Percentiles rank a stretch among this genome's conserved stretches.
These are phyloP conservation scores for Neodiprion fabricii DNA, from an alignment of 1,140 invertebrate genomes.

Conservation along the genomic window DNA sequence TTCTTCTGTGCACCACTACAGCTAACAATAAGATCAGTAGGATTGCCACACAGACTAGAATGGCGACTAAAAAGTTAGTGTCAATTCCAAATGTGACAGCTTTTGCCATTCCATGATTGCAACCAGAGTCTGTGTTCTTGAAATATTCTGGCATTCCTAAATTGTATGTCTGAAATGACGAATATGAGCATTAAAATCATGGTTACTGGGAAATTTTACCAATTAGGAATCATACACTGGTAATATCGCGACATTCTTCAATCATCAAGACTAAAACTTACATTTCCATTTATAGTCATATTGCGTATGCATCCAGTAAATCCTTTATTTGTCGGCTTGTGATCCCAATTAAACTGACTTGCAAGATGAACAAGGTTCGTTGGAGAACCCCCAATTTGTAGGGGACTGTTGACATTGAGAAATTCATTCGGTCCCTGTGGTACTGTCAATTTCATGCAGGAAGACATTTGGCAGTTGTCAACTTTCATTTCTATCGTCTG, in stretches of 20 bases:
- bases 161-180: conserved; percentile 71
- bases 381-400: conserved; percentile 85
- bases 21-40: conserved; percentile 83
- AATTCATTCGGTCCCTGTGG: conserved; percentile 77
- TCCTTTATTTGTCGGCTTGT: conserved; percentile 68
- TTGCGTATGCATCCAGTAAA: conserved; percentile 89
- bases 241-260: neutral
- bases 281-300: conserved; percentile 79
- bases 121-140: conserved; percentile 72
- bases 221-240: too few species aligned
- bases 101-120: conserved; percentile 71
- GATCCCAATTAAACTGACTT: conserved; percentile 67
- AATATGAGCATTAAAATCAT: conserved; percentile 15
- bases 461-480: conserved; percentile 75
- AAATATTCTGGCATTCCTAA: conserved; percentile 74
- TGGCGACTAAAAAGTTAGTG: conserved; percentile 83
- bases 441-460: conserved; percentile 73
- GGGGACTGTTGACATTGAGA: conserved; percentile 86
- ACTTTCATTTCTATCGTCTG: conserved; percentile 77
- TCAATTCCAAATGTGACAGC: conserved; percentile 82
- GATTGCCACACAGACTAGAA: conserved; percentile 79
- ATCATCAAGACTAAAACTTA: conserved; percentile 44
- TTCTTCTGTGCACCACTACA: conserved; percentile 83
- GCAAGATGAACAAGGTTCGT: conserved; percentile 68
- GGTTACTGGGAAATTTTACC: too few species aligned